Conservation (phyloP, 2,888 invertebrate species). For the Drosophila prostipennis region DNA sequence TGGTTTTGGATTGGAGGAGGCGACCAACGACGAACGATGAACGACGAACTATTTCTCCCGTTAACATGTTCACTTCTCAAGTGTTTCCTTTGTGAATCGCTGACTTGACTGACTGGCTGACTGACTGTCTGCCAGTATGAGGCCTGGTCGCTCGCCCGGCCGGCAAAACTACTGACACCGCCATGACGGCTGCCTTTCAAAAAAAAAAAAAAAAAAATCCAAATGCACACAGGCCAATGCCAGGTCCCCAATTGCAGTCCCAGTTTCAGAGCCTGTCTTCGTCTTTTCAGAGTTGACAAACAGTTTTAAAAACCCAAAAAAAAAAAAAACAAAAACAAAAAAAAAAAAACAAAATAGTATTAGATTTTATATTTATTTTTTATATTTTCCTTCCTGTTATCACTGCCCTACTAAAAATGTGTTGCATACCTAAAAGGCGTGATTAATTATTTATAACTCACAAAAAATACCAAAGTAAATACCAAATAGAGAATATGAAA, state of each 20-base stretch:
- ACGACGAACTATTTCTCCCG: constrained; percentile 73
- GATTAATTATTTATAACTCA: too few relatives aligned
- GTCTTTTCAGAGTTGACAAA: constrained; percentile 15
- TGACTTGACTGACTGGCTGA: constrained; percentile 45
- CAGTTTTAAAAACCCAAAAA: constrained; percentile 21
- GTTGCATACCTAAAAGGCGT: too few relatives aligned
- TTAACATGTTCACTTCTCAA: constrained; percentile 74
- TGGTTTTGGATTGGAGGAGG: constrained; percentile 52
- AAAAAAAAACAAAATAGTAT: neutral
- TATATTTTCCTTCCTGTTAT: too few relatives aligned
- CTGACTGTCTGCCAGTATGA: constrained; percentile 65
- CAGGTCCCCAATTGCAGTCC: constrained; percentile 38
- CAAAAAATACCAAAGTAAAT: too few relatives aligned
- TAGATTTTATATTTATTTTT: too few relatives aligned
- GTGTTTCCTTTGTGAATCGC: constrained; percentile 67
- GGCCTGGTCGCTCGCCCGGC: constrained; percentile 47
- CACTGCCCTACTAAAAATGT: too few relatives aligned
- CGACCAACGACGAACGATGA: constrained; percentile 45
- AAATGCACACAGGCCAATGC: constrained; percentile 66
- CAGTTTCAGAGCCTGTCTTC: constrained; percentile 18
- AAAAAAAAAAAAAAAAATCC: constrained; percentile 27
- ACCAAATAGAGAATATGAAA: too few relatives aligned
- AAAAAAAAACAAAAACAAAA: too few relatives aligned
- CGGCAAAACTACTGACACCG: constrained; percentile 72
- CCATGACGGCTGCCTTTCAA: constrained; percentile 73